These are phyloP conservation scores for Embiotoca jacksoni DNA, from an alignment of 2,113 vertebrate genomes.

Conservation along the genomic window DNA sequence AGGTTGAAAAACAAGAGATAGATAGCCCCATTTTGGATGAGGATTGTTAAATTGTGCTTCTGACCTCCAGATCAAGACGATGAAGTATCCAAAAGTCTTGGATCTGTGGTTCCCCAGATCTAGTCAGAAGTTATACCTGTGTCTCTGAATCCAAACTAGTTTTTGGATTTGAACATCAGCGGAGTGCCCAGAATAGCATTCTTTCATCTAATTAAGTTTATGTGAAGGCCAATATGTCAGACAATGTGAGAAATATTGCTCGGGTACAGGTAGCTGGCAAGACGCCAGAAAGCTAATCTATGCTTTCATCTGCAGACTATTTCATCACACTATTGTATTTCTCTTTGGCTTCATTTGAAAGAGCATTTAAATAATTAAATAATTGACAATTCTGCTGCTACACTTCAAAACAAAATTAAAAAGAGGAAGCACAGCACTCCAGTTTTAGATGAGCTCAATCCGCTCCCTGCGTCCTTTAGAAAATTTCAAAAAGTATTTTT, in stretches of 20 bases:
- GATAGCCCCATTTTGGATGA: no score
- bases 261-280: background rate
- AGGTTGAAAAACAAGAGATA: no score
- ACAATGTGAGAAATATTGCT: conserved; percentile 8
- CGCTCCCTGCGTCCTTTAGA: conserved; percentile 3
- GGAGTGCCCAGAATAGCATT: conserved; percentile 6
- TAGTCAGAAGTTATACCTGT: background rate
- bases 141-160: conserved; percentile 10
- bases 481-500: background rate
- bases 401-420: conserved; percentile 30
- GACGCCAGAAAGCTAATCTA: conserved; percentile 16
- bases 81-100: background rate
- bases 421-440: background rate
- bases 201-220: conserved; percentile 13
- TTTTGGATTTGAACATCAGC: conserved; percentile 2
- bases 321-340: background rate
- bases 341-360: background rate
- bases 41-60: no score
- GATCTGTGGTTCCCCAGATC: background rate
- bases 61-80: no score
- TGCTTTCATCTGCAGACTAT: conserved; percentile 10
- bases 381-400: background rate
- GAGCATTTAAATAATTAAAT: conserved; percentile 3
- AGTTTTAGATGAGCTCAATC: conserved; percentile 2
- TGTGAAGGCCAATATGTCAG: conserved; percentile 6